Base-by-base conservation (phyloP, 2,888 invertebrate genomes). In the Dendrolimus pini region DNA sequence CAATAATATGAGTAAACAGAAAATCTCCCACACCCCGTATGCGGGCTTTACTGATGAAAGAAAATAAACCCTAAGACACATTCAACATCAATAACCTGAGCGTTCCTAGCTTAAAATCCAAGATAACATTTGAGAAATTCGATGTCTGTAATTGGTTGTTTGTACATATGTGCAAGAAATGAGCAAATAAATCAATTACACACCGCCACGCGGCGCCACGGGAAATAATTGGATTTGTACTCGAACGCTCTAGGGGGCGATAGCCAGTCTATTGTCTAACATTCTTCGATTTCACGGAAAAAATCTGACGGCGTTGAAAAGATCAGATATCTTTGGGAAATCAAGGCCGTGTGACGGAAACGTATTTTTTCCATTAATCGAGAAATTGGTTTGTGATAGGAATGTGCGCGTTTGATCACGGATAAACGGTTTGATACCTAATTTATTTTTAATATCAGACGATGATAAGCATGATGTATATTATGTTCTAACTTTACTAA, bases 141-240 rank as follows among this genome's bases (percentile, higher is more conserved):
- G 47, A 47, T 66, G 63, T 69, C 70, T 72, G 75, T 68, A 68
- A 66, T 65, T 60, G 56, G 62, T 68, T 76, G 68, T 67, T 71
- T 68, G 30, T 30, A 30, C 30, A 71, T 78, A 72, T 77, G 80
- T 73, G 74, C 66, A 77, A 77, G 77, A 83, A 82, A 83, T 83
- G 82, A 83, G 78, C 80, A 83, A 85, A 85, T 87, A 86, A 86
- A 87, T 85, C 83, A 85, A 86, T 86, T 85, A 84, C 85, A 79
- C 80, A 77, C 78, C 75, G 74, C 73, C 77, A 76, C 75, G 75
- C 75, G 74, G 78, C 78, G 72, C 80, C 77, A 69, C 79, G 74
- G 78, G 78, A 76, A 82, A 84, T 86, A 86, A 87, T 87, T 87
- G 85, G 81, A 85, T 86, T 84, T 81, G 79, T 78, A 80, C 81